These are phyloP conservation scores for Ibidorhyncha struthersii DNA, from an alignment of 2,113 vertebrate genomes.

Conservation along the genomic window DNA sequence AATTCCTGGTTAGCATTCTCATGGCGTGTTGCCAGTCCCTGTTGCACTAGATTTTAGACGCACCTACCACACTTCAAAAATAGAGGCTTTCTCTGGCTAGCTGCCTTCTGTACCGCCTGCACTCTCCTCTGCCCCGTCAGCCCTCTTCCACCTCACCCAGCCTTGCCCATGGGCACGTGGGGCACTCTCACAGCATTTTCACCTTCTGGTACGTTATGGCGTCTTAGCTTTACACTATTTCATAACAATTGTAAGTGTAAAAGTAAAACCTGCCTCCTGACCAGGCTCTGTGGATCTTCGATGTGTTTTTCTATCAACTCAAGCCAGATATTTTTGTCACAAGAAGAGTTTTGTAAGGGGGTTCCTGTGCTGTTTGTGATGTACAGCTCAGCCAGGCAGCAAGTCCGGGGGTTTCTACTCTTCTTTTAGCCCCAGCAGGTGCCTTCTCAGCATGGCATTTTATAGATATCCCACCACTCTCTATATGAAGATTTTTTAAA, in stretches of 20 bases:
- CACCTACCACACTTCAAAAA: neutral
- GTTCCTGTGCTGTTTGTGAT: fast-evolving
- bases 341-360: neutral
- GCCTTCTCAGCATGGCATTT: neutral
- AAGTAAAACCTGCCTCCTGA: neutral
- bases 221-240: neutral
- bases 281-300: neutral
- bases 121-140: neutral
- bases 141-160: neutral
- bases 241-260: neutral
- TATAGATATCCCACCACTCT: neutral
- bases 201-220: neutral
- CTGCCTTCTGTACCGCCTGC: neutral
- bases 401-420: neutral
- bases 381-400: fast-evolving
- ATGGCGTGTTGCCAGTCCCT: neutral
- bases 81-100: neutral
- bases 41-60: neutral
- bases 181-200: neutral
- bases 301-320: neutral
- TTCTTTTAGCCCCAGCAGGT: neutral
- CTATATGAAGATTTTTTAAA: neutral
- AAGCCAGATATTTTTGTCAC: neutral
- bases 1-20: neutral
- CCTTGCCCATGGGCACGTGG: fast-evolving